Evolutionary conservation across 2,888 invertebrate genomes (phyloP).

Genomic region (Eretmocerus hayati): DNA sequence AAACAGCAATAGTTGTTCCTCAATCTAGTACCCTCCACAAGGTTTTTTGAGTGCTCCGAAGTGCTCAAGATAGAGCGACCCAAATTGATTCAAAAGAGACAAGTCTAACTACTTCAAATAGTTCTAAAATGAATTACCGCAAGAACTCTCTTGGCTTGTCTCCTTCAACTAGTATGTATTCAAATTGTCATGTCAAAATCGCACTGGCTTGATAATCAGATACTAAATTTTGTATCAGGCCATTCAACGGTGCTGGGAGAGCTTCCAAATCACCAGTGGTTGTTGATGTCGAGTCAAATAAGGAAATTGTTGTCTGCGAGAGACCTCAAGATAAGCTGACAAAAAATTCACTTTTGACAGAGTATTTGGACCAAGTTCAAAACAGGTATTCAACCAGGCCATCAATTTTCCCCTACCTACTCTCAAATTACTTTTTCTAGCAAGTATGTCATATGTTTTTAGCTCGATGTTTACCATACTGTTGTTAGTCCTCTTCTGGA

Average conservation of each 20-base stretch:
- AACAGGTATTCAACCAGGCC: constrained; percentile 55
- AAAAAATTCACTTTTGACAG: constrained; percentile 80
- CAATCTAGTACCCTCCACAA: no score
- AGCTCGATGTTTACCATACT: constrained; percentile 78
- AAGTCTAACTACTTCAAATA: no score
- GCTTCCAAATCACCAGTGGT: constrained; percentile 61
- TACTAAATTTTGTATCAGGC: no score
- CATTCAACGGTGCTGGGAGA: constrained; percentile 66
- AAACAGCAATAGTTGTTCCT: no score
- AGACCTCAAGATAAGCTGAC: constrained; percentile 55
- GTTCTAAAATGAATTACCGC: no score
- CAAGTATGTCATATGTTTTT: constrained; percentile 17
- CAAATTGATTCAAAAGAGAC: no score
- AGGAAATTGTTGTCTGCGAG: constrained; percentile 59
- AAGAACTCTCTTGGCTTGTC: no score
- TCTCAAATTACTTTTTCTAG: background rate
- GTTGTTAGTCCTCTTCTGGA: constrained; percentile 84
- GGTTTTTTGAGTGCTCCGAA: no score
- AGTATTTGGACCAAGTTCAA: constrained; percentile 73
- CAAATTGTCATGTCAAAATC: no score
- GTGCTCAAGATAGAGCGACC: no score
- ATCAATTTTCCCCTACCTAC: background rate
- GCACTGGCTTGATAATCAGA: no score
- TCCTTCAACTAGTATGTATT: no score
- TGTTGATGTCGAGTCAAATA: constrained; percentile 59